These are phyloP conservation scores for Brachyistius frenatus DNA, from an alignment of 2,113 vertebrate species.

Conservation along the genomic window DNA sequence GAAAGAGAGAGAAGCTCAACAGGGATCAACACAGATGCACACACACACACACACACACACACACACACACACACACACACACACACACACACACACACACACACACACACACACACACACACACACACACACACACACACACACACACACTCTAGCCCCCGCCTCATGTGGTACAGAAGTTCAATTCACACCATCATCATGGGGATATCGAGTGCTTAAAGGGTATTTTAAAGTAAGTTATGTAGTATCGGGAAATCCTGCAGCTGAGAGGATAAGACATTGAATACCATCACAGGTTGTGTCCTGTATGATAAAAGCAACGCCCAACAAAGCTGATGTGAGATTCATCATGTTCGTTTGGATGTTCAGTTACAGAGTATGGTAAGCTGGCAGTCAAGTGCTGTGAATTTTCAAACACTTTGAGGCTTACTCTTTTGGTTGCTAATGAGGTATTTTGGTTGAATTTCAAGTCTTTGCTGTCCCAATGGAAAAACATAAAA, in stretches of 20 bases:
- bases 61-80: too few relatives aligned
- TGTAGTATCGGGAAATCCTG: constrained; percentile 38
- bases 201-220: constrained; percentile 36
- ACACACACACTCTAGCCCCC: not conserved
- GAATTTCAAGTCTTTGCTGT: constrained; percentile 48
- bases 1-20: constrained; percentile 13
- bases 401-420: constrained; percentile 63
- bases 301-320: constrained; percentile 34
- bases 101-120: too few relatives aligned
- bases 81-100: too few relatives aligned
- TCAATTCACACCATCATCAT: constrained; percentile 11
- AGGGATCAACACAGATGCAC: constrained; percentile 3
- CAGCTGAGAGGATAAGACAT: constrained; percentile 4
- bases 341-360: constrained; percentile 28
- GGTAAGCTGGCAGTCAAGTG: constrained; percentile 50
- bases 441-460: constrained; percentile 71
- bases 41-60: too few relatives aligned
- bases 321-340: constrained; percentile 10
- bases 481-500: constrained; percentile 64
- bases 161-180: not conserved
- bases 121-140: too few relatives aligned
- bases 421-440: constrained; percentile 65
- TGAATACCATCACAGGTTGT: constrained; percentile 18
- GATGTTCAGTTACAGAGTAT: constrained; percentile 39
- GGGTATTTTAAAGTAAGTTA: constrained; percentile 30